These are phyloP conservation scores for Leptopilina clavipes DNA, from an alignment of 1,140 invertebrate genomes.

Conservation along the genomic window DNA sequence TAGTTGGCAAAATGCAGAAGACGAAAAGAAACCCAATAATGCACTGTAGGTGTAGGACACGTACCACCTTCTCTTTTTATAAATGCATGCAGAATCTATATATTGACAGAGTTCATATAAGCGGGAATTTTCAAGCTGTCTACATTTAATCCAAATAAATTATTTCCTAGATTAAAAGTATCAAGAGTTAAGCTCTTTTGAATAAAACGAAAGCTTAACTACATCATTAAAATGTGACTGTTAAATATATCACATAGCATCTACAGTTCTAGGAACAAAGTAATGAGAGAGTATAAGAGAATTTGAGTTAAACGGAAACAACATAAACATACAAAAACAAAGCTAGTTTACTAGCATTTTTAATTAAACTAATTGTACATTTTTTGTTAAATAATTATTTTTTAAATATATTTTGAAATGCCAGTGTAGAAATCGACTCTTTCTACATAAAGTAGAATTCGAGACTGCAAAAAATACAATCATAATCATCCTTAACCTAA, in stretches of 20 bases:
- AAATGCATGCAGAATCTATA: background rate
- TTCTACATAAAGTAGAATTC: too few species aligned
- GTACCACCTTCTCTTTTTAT: background rate
- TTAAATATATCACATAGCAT: background rate
- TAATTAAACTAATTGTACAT: background rate
- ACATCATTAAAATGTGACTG: background rate
- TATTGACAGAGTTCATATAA: background rate
- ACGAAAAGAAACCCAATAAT: too few species aligned
- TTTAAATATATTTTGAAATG: too few species aligned
- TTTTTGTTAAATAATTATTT: too few species aligned
- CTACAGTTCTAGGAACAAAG: background rate
- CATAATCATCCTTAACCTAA: too few species aligned
- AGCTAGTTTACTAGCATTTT: background rate
- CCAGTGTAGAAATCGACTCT: too few species aligned
- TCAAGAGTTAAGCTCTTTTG: slow-evolving; percentile 21
- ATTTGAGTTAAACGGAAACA: background rate
- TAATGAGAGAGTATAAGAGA: background rate
- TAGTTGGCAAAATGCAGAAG: too few species aligned
- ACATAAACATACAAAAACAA: background rate
- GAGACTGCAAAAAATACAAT: too few species aligned
- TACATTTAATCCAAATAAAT: background rate
- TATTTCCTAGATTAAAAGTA: background rate
- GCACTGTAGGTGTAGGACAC: too few species aligned
- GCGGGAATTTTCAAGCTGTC: background rate
- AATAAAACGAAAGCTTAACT: slow-evolving; percentile 7